Evolutionary conservation across 1,140 invertebrate genomes (phyloP).

Genomic region (Hetaerina americana): DNA sequence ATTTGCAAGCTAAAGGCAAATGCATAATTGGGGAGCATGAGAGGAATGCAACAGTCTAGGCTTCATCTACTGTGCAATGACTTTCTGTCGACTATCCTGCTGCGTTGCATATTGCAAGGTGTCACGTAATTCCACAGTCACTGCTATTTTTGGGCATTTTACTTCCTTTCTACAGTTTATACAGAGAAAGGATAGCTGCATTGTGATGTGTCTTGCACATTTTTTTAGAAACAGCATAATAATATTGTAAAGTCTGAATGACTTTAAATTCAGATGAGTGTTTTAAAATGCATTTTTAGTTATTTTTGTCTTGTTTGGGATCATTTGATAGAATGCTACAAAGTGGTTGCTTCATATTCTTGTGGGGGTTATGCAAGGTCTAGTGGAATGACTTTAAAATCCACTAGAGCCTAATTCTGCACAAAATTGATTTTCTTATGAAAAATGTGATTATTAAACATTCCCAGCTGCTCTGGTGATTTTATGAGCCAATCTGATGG

Average conservation of each 20-base stretch:
- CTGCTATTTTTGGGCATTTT: not conserved
- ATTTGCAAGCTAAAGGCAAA: constrained; percentile 40
- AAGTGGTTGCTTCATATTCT: too few relatives aligned
- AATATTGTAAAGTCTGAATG: too few relatives aligned
- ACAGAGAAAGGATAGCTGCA: not conserved
- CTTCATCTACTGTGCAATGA: not conserved
- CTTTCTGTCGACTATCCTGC: not conserved
- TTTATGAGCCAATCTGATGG: not conserved
- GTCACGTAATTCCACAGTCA: not conserved
- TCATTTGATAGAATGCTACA: too few relatives aligned
- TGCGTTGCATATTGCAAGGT: not conserved
- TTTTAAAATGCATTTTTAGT: not conserved
- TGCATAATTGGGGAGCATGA: too few relatives aligned
- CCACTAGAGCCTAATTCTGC: too few relatives aligned
- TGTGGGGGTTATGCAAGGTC: too few relatives aligned
- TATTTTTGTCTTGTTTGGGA: not conserved
- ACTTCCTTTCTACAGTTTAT: not conserved
- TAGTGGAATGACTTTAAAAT: too few relatives aligned
- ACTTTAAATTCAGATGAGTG: too few relatives aligned
- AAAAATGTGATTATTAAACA: too few relatives aligned
- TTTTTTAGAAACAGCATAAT: not conserved
- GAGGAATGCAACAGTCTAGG: not conserved
- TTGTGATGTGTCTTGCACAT: not conserved
- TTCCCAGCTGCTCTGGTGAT: too few relatives aligned
- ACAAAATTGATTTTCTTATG: too few relatives aligned